Conservation (phyloP, 2,888 invertebrate genomes). For the Dermolepida albohirtum region DNA sequence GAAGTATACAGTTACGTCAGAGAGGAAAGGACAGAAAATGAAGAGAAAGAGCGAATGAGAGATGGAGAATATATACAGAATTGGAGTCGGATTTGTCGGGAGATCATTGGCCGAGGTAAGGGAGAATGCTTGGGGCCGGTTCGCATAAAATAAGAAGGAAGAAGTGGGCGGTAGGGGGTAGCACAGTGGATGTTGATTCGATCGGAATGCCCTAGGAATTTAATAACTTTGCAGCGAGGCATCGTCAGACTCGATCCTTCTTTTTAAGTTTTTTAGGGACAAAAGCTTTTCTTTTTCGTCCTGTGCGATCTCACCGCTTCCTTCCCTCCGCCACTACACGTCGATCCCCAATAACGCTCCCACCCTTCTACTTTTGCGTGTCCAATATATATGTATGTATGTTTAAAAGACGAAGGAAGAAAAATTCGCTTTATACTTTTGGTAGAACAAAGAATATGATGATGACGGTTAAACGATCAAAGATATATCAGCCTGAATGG, state of each 20-base stretch:
- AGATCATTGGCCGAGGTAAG: conserved; percentile 26
- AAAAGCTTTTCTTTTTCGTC: conserved; percentile 16
- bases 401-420: conserved; percentile 9
- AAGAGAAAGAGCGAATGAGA: conserved; percentile 13
- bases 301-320: not conserved
- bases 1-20: not conserved
- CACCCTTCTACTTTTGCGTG: conserved; percentile 13
- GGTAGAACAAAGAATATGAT: conserved; percentile 31
- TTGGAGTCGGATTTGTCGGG: conserved; percentile 19
- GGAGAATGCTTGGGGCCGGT: conserved; percentile 5
- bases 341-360: not conserved
- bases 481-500: conserved; percentile 12
- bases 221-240: conserved; percentile 35
- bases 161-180: not conserved
- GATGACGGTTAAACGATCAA: conserved; percentile 29
- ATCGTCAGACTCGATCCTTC: conserved; percentile 19
- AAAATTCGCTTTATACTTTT: not conserved
- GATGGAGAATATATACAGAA: not conserved
- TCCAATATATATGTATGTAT: conserved; percentile 36
- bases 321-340: not conserved
- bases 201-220: conserved; percentile 39
- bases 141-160: conserved; percentile 30
- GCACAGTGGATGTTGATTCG: conserved; percentile 31
- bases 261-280: conserved; percentile 28
- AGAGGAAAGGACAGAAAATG: not conserved